Conservation (phyloP, 2,888 invertebrate species). For the Cheiracanthium punctorium region DNA sequence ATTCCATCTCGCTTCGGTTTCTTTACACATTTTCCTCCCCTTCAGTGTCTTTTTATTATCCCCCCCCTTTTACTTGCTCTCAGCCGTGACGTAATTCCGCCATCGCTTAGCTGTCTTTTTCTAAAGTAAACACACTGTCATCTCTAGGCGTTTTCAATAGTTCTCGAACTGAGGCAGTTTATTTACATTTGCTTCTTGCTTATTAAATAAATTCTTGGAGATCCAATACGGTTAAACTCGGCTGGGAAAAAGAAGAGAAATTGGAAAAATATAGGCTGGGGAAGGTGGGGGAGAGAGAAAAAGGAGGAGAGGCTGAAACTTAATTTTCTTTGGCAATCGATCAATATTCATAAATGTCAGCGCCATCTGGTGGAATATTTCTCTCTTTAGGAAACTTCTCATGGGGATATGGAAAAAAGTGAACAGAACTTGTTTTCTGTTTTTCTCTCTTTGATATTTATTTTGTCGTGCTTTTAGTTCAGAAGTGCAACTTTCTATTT, state of each 20-base stretch:
- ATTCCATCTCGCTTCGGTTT: background rate
- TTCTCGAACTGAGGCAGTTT: slow-evolving; percentile 17
- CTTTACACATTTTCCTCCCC: background rate
- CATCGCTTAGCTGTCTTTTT: background rate
- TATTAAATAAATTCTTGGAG: slow-evolving; percentile 46
- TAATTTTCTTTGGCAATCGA: slow-evolving; percentile 49
- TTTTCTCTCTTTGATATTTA: no score
- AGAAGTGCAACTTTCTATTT: no score
- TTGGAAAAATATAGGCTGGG: no score
- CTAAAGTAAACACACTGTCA: slow-evolving; percentile 17
- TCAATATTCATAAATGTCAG: slow-evolving; percentile 62
- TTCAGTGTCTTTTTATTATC: background rate
- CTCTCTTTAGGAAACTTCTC: background rate
- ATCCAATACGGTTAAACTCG: background rate
- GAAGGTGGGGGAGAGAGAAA: background rate
- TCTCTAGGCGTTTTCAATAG: slow-evolving; percentile 6
- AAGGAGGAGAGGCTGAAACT: background rate
- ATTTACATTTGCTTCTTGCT: slow-evolving; percentile 47
- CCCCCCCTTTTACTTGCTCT: background rate
- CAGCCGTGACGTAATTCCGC: slow-evolving; percentile 29
- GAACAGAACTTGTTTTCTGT: no score
- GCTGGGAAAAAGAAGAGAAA: no score
- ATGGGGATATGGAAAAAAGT: background rate
- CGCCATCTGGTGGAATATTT: slow-evolving; percentile 50
- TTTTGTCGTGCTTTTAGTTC: no score